These are phyloP conservation scores for Pituophis catenifer DNA, from an alignment of 2,113 vertebrate genomes.

Conservation along the genomic window DNA sequence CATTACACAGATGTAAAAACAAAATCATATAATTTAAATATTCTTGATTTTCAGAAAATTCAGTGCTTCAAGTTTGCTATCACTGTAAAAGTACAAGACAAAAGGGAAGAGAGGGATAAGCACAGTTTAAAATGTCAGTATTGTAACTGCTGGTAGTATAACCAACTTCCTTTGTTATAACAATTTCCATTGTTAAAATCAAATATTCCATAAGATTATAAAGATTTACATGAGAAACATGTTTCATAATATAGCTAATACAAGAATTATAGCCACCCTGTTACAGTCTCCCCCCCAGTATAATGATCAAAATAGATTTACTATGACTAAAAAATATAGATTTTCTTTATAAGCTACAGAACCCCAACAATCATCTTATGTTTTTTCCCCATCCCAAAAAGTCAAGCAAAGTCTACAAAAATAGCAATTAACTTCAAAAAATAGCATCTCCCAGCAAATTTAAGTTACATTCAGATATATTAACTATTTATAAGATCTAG, in stretches of 20 bases:
- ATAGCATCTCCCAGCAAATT: slow-evolving; percentile 81
- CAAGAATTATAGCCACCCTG: slow-evolving; percentile 59
- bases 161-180: slow-evolving; percentile 59
- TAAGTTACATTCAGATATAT: slow-evolving; percentile 84
- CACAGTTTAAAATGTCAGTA: slow-evolving; percentile 59
- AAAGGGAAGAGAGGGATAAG: slow-evolving; percentile 41
- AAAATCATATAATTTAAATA: slow-evolving; percentile 75
- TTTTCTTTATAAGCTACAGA: slow-evolving; percentile 75
- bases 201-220: slow-evolving; percentile 58
- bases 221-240: slow-evolving; percentile 61
- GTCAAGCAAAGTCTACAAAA: slow-evolving; percentile 94
- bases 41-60: slow-evolving; percentile 67
- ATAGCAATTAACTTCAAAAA: slow-evolving; percentile 97
- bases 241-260: slow-evolving; percentile 55
- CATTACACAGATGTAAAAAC: slow-evolving; percentile 61
- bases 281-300: slow-evolving; percentile 65
- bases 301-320: slow-evolving; percentile 94
- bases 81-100: slow-evolving; percentile 62
- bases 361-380: slow-evolving; percentile 80
- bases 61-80: slow-evolving; percentile 66
- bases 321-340: slow-evolving; percentile 99
- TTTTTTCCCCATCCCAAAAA: slow-evolving; percentile 63
- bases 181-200: slow-evolving; percentile 61
- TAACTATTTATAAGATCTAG: slow-evolving; percentile 47
- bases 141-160: slow-evolving; percentile 34